Conservation (phyloP, 2,888 invertebrate genomes). For the Beris morrisii region DNA sequence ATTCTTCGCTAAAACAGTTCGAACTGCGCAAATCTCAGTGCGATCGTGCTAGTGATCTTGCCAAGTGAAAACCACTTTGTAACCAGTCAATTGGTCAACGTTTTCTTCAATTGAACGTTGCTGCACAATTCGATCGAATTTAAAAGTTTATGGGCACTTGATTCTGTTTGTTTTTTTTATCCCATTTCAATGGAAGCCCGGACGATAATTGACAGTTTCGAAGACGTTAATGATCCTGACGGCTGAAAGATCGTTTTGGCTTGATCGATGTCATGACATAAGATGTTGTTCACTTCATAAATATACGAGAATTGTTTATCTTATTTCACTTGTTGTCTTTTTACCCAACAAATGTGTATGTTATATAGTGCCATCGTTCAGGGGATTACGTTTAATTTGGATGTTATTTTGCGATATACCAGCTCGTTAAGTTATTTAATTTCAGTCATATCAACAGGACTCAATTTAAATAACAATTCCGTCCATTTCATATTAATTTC, state of each 20-base stretch:
- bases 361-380: no score
- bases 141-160: conserved; percentile 27
- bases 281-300: conserved; percentile 23
- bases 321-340: not conserved
- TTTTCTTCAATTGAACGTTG: conserved; percentile 4
- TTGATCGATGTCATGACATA: conserved; percentile 26
- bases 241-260: conserved; percentile 29
- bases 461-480: no score
- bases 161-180: conserved; percentile 22
- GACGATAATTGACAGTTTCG: conserved; percentile 29
- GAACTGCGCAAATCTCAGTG: no score
- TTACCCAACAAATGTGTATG: not conserved
- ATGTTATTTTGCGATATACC: no score
- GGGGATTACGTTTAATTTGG: no score
- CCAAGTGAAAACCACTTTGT: conserved; percentile 24
- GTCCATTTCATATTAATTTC: no score
- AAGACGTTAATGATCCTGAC: conserved; percentile 30
- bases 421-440: no score
- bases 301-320: conserved; percentile 21
- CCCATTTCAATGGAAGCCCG: conserved; percentile 18
- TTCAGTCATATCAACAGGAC: no score
- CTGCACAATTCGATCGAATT: conserved; percentile 23
- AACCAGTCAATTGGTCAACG: conserved; percentile 26
- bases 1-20: no score
- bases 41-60: no score